phyloP scores from a whole-genome alignment of 64 coral and sea anemone species.

The Stichodactyla mertensii region DNA sequence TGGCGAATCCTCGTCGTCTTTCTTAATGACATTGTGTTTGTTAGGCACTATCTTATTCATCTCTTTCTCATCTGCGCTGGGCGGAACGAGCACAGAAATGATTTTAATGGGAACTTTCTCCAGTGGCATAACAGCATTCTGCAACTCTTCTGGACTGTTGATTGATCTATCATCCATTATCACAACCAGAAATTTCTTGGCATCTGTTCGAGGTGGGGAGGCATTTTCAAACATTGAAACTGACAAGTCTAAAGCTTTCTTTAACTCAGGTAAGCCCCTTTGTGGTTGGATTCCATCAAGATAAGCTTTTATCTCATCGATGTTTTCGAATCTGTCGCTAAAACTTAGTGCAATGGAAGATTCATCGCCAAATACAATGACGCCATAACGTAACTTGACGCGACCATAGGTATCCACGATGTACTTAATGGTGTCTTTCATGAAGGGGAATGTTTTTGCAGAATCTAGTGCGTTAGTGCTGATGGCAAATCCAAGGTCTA shows the following conservation, averaged over 20 bases:
- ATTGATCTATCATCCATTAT: constrained; percentile 66
- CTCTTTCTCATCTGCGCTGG: constrained; percentile 41
- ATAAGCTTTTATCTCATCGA: constrained; percentile 17
- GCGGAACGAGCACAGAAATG: constrained; percentile 68
- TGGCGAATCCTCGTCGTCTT: background rate
- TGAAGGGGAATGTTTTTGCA: constrained; percentile 49
- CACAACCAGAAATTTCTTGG: constrained; percentile 50
- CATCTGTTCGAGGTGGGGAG: constrained; percentile 46
- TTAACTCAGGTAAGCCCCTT: constrained; percentile 52
- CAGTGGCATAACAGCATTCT: constrained; percentile 30
- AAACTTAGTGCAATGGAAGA: constrained; percentile 32
- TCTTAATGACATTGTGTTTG: constrained; percentile 47
- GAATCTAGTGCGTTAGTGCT: constrained; percentile 48
- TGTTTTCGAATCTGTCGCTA: background rate
- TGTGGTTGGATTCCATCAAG: constrained; percentile 40
- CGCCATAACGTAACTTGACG: constrained; percentile 66
- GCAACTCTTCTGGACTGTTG: constrained; percentile 23
- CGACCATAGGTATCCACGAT: constrained; percentile 66
- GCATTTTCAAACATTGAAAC: constrained; percentile 37
- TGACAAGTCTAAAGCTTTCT: constrained; percentile 31
- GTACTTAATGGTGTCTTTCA: constrained; percentile 59
- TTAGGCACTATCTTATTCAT: constrained; percentile 46
- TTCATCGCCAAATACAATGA: constrained; percentile 61
- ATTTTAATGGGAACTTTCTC: constrained; percentile 56
- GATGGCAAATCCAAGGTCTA: constrained; percentile 73